Percentiles rank a stretch among this genome's conserved stretches.
Evolutionary conservation across 2,888 invertebrate species (phyloP).

Genomic region (Odontothrips loti): DNA sequence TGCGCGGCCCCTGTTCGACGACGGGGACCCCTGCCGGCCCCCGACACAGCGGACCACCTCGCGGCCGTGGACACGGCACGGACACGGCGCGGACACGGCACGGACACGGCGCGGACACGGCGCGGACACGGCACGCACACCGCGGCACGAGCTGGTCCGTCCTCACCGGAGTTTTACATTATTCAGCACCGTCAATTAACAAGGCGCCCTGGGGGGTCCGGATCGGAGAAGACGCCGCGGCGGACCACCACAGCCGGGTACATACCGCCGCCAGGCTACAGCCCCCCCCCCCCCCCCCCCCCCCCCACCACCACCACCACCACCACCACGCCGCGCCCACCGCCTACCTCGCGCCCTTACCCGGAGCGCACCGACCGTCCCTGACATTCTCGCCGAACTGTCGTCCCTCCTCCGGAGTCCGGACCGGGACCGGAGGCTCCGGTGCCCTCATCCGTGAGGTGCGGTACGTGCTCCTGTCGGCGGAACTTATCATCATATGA

Average conservation of each 20-base stretch:
- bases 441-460: neutral
- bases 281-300: neutral
- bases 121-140: neutral
- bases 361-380: neutral
- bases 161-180: neutral
- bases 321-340: neutral
- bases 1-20: no score
- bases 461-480: neutral
- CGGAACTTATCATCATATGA: neutral
- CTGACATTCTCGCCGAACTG: no score
- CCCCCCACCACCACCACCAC: neutral
- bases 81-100: no score
- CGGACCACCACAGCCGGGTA: no score
- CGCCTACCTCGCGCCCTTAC: neutral
- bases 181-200: slow-evolving; percentile 24
- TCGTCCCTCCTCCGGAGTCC: neutral
- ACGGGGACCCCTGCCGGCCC: no score
- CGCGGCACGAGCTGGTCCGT: no score
- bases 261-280: neutral
- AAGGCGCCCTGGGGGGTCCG: neutral
- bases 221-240: neutral
- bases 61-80: no score
- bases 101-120: no score
- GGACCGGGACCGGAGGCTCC: no score
- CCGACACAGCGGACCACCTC: no score